phyloP scores from a whole-genome alignment of 2,113 vertebrate species.

The Coptodon bakossiorum region DNA sequence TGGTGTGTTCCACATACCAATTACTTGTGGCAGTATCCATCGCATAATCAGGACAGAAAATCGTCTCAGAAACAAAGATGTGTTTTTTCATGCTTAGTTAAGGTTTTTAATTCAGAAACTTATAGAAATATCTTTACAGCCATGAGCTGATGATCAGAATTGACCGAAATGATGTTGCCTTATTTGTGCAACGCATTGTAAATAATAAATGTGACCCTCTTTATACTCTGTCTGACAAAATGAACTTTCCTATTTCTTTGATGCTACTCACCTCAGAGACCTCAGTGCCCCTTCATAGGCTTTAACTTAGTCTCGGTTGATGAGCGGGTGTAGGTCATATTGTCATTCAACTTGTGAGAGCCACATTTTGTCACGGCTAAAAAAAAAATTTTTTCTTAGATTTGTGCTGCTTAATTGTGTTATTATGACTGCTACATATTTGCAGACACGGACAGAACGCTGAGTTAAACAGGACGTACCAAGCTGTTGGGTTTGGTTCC shows the following conservation, averaged over 20 bases:
- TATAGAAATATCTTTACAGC: not conserved
- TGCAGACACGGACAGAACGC: constrained; percentile 24
- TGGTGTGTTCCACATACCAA: not conserved
- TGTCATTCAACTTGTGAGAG: not conserved
- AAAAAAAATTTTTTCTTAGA: not conserved
- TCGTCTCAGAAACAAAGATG: not conserved
- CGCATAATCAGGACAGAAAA: not conserved
- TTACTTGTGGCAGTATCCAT: not conserved
- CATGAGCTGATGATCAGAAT: not conserved
- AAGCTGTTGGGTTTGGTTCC: constrained; percentile 41
- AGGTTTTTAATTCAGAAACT: not conserved
- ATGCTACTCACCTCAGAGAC: not conserved
- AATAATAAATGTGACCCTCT: not conserved
- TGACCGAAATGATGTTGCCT: not conserved
- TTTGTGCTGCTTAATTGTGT: constrained; percentile 7
- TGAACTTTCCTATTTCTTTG: not conserved
- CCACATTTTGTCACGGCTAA: constrained; percentile 14
- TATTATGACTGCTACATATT: constrained; percentile 24
- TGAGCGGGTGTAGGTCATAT: not conserved
- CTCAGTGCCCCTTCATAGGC: not conserved
- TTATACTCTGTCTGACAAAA: not conserved
- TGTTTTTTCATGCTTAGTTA: not conserved
- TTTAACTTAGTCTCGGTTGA: not conserved
- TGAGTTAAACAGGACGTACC: constrained; percentile 60
- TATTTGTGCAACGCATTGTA: not conserved